Evolutionary conservation across 2,113 vertebrate species (phyloP), one percentile per base, ranked within the genome.

Genomic region (Aegypius monachus): DNA sequence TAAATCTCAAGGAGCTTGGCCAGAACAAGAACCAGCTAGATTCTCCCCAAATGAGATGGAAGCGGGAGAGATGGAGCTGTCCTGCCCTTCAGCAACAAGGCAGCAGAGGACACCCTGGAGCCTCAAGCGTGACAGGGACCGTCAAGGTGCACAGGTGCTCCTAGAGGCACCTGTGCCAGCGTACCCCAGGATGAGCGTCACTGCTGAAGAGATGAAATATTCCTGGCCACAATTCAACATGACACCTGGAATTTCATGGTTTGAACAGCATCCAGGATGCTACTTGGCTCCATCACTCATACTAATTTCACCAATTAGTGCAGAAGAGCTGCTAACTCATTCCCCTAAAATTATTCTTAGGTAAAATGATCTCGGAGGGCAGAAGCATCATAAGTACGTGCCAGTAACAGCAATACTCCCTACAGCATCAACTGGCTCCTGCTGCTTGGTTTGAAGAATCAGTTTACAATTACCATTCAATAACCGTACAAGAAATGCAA

Each of bases 231-330:
- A 0, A 55, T 7, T 8, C 63, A 26, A 27, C 25, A 27, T 29
- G 47, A 23, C 55, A 31, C 18, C 11, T 0, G 4, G 23, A 59
- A 87, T 29, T 56, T n/a, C 61, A 61, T 1, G 27, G 79, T 50
- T 77, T 88, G 91, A 88, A 85, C 29, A 18, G 52, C 8, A 1
- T 61, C 68, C 94, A 93, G 91, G 74, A 66, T 50, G 52, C 74
- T 56, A 8, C 68, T 88, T 91, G 83, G 94, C 94, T 91, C 82
- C 13, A 31, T 34, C 42, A 6, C 59, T 78, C 58, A 10, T 5
- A 18, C 74, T 88, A 71, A 85, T 88, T 84, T 85, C 83, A 80
- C 83, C 52, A 81, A 88, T 81, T 56, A 88, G 58, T 8, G 25
- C 56, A 66, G 25, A 50, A 53, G 73, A 91, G 67, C 45, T 80